A percentile compares a stretch with the other conserved stretches of the same genome.
Evolutionary conservation across 2,888 invertebrate species (phyloP).

Genomic region (Drosophila merina): DNA sequence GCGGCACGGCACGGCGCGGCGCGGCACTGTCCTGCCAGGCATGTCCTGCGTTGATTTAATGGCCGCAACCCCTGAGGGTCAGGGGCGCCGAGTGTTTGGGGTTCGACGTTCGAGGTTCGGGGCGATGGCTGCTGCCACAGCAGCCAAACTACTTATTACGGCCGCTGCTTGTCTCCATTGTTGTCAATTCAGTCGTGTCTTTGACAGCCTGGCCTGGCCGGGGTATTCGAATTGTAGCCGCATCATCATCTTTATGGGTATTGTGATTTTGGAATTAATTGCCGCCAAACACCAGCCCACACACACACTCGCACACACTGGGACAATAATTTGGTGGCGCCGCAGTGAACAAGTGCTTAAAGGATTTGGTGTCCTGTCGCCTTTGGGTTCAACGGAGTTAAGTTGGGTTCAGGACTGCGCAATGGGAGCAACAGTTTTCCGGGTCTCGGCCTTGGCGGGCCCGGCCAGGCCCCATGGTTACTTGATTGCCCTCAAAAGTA

Average conservation of each 20-base stretch:
- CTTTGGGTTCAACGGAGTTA: slow-evolving; percentile 29
- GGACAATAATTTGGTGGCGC: slow-evolving; percentile 29
- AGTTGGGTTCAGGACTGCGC: slow-evolving; percentile 16
- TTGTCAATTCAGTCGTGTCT: slow-evolving; percentile 76
- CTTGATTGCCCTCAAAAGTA: slow-evolving; percentile 75
- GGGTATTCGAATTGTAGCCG: slow-evolving; percentile 73
- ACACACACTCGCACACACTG: slow-evolving; percentile 27
- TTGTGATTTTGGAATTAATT: slow-evolving; percentile 79
- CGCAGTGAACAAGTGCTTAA: slow-evolving; percentile 71
- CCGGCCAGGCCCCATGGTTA: slow-evolving; percentile 43
- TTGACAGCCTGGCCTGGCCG: slow-evolving; percentile 55
- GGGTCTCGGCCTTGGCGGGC: not conserved
- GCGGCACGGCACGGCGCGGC: slow-evolving; percentile 32
- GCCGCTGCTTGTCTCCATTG: slow-evolving; percentile 75
- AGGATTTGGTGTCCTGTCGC: slow-evolving; percentile 49
- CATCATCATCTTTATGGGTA: slow-evolving; percentile 78
- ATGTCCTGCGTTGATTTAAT: slow-evolving; percentile 77
- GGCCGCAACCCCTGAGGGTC: slow-evolving; percentile 52
- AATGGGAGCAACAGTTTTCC: slow-evolving; percentile 36
- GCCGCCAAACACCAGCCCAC: slow-evolving; percentile 50
- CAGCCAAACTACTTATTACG: slow-evolving; percentile 69
- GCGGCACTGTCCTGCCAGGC: slow-evolving; percentile 47
- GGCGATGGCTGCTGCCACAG: slow-evolving; percentile 22
- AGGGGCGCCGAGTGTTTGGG: slow-evolving; percentile 1
- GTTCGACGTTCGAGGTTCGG: not conserved